Conservation (phyloP, 2,113 vertebrate species). For the Oreotragus oreotragus region DNA sequence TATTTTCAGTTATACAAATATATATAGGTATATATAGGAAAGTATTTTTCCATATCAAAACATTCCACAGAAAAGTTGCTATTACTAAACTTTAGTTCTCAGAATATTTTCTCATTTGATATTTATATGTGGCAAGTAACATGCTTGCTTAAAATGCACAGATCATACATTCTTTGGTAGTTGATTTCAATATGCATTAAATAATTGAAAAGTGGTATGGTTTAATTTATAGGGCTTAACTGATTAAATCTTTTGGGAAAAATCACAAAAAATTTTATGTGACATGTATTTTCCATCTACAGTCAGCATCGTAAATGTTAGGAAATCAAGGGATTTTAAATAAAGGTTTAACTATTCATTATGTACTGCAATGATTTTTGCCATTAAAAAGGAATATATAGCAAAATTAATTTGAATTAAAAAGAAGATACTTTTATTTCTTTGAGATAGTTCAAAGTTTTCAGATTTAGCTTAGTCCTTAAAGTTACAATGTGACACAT, state of each 20-base stretch:
- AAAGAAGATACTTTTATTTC: conserved; percentile 62
- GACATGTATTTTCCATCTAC: background rate
- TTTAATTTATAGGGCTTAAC: background rate
- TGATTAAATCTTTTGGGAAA: background rate
- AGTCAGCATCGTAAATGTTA: background rate
- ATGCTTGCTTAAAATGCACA: background rate
- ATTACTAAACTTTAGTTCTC: background rate
- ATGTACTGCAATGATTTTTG: background rate
- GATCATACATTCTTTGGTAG: background rate
- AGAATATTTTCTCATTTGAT: background rate
- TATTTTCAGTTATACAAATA: background rate
- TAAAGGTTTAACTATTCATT: conserved; percentile 51
- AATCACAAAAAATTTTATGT: background rate
- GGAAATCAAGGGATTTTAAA: background rate
- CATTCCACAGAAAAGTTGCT: background rate
- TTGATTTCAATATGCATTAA: background rate
- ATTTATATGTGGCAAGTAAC: background rate
- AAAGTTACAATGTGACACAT: conserved; percentile 59
- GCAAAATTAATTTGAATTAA: conserved; percentile 68
- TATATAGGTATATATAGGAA: background rate
- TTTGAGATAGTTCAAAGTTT: conserved; percentile 60
- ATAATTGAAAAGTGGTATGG: background rate
- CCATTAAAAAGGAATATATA: background rate
- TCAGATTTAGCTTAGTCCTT: conserved; percentile 64
- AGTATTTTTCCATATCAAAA: background rate